phyloP scores from a whole-genome alignment of 2,888 invertebrate genomes.

The Biston stratarius region DNA sequence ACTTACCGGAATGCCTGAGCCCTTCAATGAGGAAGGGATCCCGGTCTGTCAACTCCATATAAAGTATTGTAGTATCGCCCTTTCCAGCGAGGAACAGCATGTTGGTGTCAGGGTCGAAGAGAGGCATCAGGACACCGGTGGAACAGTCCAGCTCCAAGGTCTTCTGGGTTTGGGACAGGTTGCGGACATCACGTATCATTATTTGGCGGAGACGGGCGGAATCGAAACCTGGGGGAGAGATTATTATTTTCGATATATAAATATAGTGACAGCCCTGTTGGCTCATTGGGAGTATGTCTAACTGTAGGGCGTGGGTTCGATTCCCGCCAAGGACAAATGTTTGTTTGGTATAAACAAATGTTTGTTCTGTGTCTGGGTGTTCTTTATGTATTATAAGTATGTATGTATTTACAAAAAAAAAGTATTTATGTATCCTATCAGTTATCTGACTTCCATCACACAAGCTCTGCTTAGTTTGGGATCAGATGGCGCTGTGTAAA shows the following conservation, averaged over 20 bases:
- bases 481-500: too few relatives aligned
- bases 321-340: too few relatives aligned
- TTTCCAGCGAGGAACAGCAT: slow-evolving; percentile 98
- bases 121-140: slow-evolving; percentile 96
- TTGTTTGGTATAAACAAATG: too few relatives aligned
- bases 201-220: slow-evolving; percentile 94
- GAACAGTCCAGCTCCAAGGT: slow-evolving; percentile 94
- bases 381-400: too few relatives aligned
- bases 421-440: too few relatives aligned
- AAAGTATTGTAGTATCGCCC: slow-evolving; percentile 96
- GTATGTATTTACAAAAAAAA: too few relatives aligned
- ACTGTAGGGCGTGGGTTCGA: too few relatives aligned
- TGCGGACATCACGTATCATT: slow-evolving; percentile 94
- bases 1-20: slow-evolving; percentile 90
- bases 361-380: too few relatives aligned
- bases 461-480: too few relatives aligned
- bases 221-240: slow-evolving; percentile 89
- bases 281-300: too few relatives aligned
- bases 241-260: not conserved
- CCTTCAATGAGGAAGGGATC: slow-evolving; percentile 97
- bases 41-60: slow-evolving; percentile 95
- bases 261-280: too few relatives aligned
- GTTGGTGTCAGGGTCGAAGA: slow-evolving; percentile 97
- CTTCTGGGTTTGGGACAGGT: slow-evolving; percentile 91
- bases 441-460: too few relatives aligned